Evolutionary conservation across 2,113 vertebrate species (phyloP).

Genomic region (Leptodactylus fuscus): DNA sequence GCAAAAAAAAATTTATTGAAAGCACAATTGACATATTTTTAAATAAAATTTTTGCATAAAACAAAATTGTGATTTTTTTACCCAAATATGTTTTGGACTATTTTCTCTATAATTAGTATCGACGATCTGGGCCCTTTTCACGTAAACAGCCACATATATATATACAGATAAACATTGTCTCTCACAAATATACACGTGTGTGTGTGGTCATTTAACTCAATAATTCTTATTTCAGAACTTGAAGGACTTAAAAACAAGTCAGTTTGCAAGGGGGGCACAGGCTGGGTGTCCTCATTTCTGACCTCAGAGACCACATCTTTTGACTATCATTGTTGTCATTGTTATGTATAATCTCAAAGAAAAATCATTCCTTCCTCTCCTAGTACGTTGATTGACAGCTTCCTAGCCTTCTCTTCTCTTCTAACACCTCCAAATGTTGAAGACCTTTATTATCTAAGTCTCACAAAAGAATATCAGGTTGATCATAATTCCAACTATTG

Average conservation of each 20-base stretch:
- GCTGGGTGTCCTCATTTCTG: neutral
- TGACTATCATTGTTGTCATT: constrained; percentile 20
- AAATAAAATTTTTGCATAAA: too few relatives aligned
- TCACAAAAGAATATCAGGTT: neutral
- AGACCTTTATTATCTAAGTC: neutral
- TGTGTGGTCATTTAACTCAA: too few relatives aligned
- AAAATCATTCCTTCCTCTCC: constrained; percentile 3
- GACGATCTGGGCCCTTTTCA: too few relatives aligned
- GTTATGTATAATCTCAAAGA: constrained; percentile 22
- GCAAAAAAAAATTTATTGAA: too few relatives aligned
- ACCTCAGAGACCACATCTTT: constrained; percentile 5
- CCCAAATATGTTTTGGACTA: too few relatives aligned
- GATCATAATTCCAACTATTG: too few relatives aligned
- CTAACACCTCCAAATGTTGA: neutral
- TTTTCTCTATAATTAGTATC: too few relatives aligned
- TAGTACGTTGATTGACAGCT: neutral
- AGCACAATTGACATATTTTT: too few relatives aligned
- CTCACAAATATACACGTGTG: too few relatives aligned
- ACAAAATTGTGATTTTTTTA: too few relatives aligned
- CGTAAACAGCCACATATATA: too few relatives aligned
- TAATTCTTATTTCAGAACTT: neutral
- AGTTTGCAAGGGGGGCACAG: neutral
- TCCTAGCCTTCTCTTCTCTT: neutral
- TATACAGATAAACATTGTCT: too few relatives aligned
- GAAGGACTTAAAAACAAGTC: neutral